Evolutionary conservation across 1,140 invertebrate genomes (phyloP).

Genomic region (Brachionus sp.): DNA sequence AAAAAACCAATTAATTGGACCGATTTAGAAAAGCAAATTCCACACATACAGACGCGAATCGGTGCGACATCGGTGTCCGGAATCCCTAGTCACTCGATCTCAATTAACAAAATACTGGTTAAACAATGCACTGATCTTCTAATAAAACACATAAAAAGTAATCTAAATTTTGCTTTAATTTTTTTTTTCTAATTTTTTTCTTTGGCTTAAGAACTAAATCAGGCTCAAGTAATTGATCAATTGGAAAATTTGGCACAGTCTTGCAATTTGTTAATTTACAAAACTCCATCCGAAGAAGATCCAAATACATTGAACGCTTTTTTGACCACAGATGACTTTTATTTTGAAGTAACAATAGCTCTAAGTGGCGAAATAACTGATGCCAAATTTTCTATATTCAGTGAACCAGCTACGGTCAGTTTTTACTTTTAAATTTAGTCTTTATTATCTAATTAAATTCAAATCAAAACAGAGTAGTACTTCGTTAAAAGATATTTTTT

Average conservation of each 20-base stretch:
- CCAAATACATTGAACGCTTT: conserved; percentile 12
- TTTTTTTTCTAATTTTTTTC: neutral
- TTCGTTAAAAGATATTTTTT: conserved; percentile 22
- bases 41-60: neutral
- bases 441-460: neutral
- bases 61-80: neutral
- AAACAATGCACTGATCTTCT: conserved; percentile 29
- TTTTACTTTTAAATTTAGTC: neutral
- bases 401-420: conserved; percentile 9
- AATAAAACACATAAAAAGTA: conserved; percentile 40
- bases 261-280: neutral
- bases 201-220: neutral
- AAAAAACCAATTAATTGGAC: conserved; percentile 36
- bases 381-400: conserved; percentile 35
- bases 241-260: conserved; percentile 29
- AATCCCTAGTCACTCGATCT: neutral
- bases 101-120: conserved; percentile 15
- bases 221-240: conserved; percentile 20
- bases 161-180: neutral
- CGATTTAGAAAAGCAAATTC: conserved; percentile 14
- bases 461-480: neutral
- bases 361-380: conserved; percentile 30
- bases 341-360: conserved; percentile 1
- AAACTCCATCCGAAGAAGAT: conserved; percentile 20
- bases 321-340: conserved; percentile 32